phyloP scores from a whole-genome alignment of 2,113 vertebrate species.

The Pachyramphus minor region DNA sequence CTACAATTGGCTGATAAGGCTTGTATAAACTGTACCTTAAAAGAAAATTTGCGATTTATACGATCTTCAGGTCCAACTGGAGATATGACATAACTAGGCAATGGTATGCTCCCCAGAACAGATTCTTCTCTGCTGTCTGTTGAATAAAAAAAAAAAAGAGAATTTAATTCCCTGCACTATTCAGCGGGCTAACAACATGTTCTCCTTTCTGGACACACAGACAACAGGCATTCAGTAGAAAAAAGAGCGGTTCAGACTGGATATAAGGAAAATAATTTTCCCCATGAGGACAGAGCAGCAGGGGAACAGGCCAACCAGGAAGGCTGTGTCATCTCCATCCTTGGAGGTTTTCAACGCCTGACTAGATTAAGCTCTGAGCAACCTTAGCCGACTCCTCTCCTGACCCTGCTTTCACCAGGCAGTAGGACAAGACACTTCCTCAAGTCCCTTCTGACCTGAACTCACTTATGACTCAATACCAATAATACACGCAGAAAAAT shows the following conservation, averaged over 20 bases:
- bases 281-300: background rate
- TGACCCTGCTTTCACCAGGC: background rate
- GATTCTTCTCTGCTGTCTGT: constrained; percentile 96
- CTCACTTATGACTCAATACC: background rate
- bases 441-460: background rate
- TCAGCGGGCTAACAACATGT: background rate
- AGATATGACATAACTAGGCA: constrained; percentile 91
- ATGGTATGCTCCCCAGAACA: constrained; percentile 93
- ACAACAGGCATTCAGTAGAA: background rate
- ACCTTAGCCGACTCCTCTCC: background rate
- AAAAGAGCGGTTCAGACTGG: background rate
- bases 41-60: constrained; percentile 94
- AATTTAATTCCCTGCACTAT: background rate
- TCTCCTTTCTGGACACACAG: background rate
- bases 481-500: background rate
- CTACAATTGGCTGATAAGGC: background rate
- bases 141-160: constrained; percentile 41
- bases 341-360: rapidly evolving
- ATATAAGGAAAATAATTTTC: background rate
- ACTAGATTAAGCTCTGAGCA: background rate
- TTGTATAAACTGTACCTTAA: constrained; percentile 83
- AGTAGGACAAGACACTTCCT: background rate
- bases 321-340: background rate
- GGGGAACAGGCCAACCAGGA: background rate
- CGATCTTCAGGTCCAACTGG: constrained; percentile 90